Conservation (phyloP, 2,797 vertebrate genomes). For the Todus mexicanus region DNA sequence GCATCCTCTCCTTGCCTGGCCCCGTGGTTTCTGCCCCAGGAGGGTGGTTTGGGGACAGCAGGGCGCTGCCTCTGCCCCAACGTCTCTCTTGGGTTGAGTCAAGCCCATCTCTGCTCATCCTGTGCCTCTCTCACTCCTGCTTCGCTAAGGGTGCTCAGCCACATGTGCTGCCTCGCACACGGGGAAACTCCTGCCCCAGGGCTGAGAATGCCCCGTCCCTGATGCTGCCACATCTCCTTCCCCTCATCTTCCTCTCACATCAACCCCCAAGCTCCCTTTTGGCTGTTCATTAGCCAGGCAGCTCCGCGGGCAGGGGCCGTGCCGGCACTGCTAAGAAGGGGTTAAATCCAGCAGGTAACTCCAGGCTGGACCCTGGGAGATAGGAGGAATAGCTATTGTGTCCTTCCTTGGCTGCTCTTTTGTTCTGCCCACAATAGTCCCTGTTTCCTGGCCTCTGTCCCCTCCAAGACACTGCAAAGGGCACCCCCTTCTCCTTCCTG, state of each 20-base stretch:
- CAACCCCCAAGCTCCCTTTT: background rate
- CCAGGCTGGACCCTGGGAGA: background rate
- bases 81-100: conserved; percentile 8
- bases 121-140: background rate
- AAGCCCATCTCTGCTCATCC: background rate
- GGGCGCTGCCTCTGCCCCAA: background rate
- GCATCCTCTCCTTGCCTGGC: background rate
- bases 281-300: background rate
- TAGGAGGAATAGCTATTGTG: conserved; percentile 8
- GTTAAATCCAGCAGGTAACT: conserved; percentile 39
- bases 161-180: fast-evolving
- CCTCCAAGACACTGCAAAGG: background rate
- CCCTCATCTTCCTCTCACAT: background rate
- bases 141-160: background rate
- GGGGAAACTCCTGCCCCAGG: background rate
- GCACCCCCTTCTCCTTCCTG: conserved; percentile 38
- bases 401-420: conserved; percentile 35
- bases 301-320: background rate
- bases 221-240: fast-evolving
- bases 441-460: conserved; percentile 60
- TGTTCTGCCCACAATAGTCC: conserved; percentile 54
- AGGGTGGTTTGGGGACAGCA: background rate
- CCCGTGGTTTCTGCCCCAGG: background rate
- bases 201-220: background rate
- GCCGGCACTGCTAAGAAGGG: background rate